Percentiles rank a stretch among this genome's conserved stretches.
Evolutionary conservation across 2,113 vertebrate genomes (phyloP).

Genomic region (Rhodinocichla rosea): DNA sequence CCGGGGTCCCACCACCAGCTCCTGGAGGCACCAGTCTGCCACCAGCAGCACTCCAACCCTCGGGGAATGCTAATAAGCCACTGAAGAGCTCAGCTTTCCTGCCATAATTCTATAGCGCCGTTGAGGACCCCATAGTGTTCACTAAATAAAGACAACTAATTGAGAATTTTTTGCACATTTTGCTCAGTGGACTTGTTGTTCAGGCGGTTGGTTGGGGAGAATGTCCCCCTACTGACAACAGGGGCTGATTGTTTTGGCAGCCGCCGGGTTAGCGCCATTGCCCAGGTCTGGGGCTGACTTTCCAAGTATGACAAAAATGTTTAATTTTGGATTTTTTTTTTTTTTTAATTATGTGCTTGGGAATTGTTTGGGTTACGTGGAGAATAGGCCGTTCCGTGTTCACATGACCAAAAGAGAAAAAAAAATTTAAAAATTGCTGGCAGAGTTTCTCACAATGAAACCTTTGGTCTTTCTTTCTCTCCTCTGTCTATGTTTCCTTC

Average conservation of each 20-base stretch:
- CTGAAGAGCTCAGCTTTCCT: conserved; percentile 79
- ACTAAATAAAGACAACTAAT: conserved; percentile 88
- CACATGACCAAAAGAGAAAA: neutral
- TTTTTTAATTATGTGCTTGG: conserved; percentile 66
- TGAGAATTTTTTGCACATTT: conserved; percentile 88
- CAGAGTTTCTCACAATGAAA: conserved; percentile 71
- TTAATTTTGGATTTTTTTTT: conserved; percentile 67
- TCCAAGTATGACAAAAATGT: conserved; percentile 86
- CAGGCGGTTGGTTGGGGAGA: conserved; percentile 76
- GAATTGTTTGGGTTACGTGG: conserved; percentile 64
- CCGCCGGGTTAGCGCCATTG: conserved; percentile 61
- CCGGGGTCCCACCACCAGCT: conserved; percentile 78
- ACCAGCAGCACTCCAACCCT: conserved; percentile 77
- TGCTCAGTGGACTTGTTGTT: conserved; percentile 77
- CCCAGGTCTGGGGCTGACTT: conserved; percentile 71
- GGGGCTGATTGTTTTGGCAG: conserved; percentile 75
- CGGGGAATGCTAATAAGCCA: conserved; percentile 83
- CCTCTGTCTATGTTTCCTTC: neutral
- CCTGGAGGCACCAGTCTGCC: conserved; percentile 77
- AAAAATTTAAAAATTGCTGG: conserved; percentile 18
- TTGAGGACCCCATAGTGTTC: conserved; percentile 82
- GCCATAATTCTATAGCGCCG: conserved; percentile 81
- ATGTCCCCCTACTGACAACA: conserved; percentile 77
- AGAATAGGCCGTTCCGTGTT: conserved; percentile 8
- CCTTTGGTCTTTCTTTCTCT: conserved; percentile 37